phyloP scores from a whole-genome alignment of 1,140 invertebrate genomes.

The Diplogasteroides magnus region DNA sequence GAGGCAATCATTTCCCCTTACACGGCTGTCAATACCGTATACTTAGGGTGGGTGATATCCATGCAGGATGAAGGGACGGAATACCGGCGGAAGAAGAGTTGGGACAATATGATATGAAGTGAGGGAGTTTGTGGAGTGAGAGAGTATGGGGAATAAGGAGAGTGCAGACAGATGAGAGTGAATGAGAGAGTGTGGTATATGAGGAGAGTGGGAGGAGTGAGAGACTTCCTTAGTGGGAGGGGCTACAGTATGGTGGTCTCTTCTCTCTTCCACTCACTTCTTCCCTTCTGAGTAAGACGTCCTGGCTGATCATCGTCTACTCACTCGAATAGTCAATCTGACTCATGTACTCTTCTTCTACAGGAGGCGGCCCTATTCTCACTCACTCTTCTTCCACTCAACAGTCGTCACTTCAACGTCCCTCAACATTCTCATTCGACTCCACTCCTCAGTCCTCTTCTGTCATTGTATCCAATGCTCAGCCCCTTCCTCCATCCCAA shows the following conservation, averaged over 20 bases:
- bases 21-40: no score
- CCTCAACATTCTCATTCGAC: background rate
- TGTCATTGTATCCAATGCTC: background rate
- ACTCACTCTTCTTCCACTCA: background rate
- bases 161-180: background rate
- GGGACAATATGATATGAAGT: no score
- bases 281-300: background rate
- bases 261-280: background rate
- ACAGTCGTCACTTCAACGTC: background rate
- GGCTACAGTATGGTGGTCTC: background rate
- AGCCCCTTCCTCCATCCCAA: background rate
- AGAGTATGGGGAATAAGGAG: background rate
- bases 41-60: no score
- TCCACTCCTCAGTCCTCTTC: background rate
- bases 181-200: no score
- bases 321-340: background rate
- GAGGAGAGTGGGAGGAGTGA: no score
- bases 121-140: background rate
- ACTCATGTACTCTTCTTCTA: background rate
- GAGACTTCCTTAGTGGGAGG: no score
- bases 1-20: no score
- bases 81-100: no score
- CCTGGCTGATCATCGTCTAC: background rate
- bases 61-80: no score
- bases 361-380: background rate